phyloP scores from a whole-genome alignment of 2,797 vertebrate species.

The Delichon dasypus region DNA sequence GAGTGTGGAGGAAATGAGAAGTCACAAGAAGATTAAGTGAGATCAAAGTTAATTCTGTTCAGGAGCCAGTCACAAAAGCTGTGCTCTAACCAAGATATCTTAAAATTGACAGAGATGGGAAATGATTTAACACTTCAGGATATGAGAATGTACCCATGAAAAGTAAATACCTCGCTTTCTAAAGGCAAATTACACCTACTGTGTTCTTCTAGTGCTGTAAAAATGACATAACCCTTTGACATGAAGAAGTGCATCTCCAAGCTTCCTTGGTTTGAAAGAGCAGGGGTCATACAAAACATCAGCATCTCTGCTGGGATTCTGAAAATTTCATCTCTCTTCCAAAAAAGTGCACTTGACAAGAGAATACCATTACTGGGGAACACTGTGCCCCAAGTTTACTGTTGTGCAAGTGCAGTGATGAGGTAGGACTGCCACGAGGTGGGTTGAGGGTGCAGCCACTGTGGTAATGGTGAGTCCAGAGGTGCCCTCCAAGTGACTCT shows the following conservation, averaged over 20 bases:
- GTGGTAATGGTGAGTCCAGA: not conserved
- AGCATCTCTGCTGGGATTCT: not conserved
- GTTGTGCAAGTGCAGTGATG: not conserved
- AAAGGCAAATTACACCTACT: not conserved
- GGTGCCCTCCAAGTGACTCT: not conserved
- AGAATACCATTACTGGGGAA: not conserved
- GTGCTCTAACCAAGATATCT: not conserved
- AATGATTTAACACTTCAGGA: not conserved
- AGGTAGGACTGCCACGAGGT: not conserved
- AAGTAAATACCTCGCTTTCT: not conserved
- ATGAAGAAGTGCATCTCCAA: not conserved
- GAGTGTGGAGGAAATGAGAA: not conserved
- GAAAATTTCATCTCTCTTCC: not conserved
- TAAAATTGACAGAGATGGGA: not conserved
- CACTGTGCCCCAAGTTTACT: not conserved
- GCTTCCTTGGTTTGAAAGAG: not conserved
- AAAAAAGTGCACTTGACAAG: not conserved
- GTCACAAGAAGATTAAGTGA: not conserved
- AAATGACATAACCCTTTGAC: not conserved
- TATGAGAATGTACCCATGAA: not conserved
- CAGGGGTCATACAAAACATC: not conserved
- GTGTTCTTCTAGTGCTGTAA: not conserved
- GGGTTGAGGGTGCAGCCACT: conserved; percentile 5
- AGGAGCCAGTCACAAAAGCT: not conserved
- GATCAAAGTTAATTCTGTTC: not conserved